Base-by-base conservation (phyloP, 2,888 invertebrate genomes). In the Patella depressa region DNA sequence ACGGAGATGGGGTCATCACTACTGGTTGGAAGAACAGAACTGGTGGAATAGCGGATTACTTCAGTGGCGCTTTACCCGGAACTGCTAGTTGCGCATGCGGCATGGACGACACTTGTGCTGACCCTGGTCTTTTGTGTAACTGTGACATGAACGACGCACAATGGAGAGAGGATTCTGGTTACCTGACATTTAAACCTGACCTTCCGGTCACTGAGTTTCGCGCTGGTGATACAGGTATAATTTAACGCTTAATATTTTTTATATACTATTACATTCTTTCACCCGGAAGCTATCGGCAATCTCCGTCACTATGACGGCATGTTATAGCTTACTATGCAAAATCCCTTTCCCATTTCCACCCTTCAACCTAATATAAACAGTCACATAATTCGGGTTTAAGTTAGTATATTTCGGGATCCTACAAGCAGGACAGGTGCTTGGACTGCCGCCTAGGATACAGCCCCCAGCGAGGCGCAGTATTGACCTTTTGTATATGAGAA, bases 221-320 rank as follows among this genome's bases (percentile, higher is more conserved):
- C 65, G 90, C 90, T 65, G 90, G 90, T 24, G 90, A 90, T 74
- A 90, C 90, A 82, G 90, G 90, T 90, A 81, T 76, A 72, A 34
- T n/a, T 29, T 17, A 54, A 14, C 24, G 14, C 14, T 74, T 54
- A 0, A 15, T 15, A 14, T 71, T 0, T 12, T 29, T 53, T 5
- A 24, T 53, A 45, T 54, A 29, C n/a, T 17, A 12, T 29, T 54
- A 54, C n/a, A 11, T 71, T 75, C 54, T 1, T 9, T 15, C 24
- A 19, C 57, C 17, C 5, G 4, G 34, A 34, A 34, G 34, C 34
- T 5, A 3, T 34, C 34, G 34, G 34, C 34, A 34, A 34, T 34
- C 34, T 34, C 34, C 34, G 34, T 34, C 34, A 34, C 34, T 34
- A 3, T 34, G 34, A 34, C 34, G 34, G 5, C 34, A 5, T 3